Evolutionary conservation across 2,888 invertebrate species (phyloP).

Genomic region (Andrena fulva): DNA sequence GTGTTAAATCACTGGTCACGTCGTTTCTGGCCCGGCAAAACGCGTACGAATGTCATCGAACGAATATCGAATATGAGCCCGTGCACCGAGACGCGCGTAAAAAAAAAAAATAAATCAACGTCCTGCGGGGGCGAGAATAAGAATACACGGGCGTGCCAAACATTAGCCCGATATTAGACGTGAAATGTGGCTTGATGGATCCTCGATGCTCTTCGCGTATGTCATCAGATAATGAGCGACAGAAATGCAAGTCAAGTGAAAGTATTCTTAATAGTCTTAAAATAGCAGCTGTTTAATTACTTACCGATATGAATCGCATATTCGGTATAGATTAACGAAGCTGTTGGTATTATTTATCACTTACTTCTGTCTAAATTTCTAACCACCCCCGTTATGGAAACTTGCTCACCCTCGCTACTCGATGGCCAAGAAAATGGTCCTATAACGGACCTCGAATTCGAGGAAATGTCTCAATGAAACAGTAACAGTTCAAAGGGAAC

Average conservation of each 20-base stretch:
- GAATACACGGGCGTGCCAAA: conserved; percentile 46
- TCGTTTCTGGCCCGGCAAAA: conserved; percentile 46
- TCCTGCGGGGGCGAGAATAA: conserved; percentile 33
- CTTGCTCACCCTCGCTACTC: too few relatives aligned
- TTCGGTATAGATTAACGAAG: too few relatives aligned
- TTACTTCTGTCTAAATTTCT: too few relatives aligned
- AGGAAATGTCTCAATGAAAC: conserved; percentile 39
- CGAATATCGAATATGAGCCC: conserved; percentile 47
- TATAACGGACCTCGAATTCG: not conserved
- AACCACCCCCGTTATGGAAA: too few relatives aligned
- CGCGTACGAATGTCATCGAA: conserved; percentile 37
- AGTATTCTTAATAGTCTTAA: not conserved
- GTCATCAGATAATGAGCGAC: not conserved
- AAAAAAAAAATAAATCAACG: conserved; percentile 59
- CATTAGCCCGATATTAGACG: conserved; percentile 35
- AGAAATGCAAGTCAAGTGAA: not conserved
- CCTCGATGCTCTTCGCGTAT: not conserved
- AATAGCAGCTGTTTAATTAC: not conserved
- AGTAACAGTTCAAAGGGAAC: conserved; percentile 53
- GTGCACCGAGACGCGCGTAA: conserved; percentile 9
- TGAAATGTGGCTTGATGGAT: conserved; percentile 8
- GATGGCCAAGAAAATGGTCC: not conserved
- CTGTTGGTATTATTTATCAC: not conserved
- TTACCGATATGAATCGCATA: not conserved
- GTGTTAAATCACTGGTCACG: conserved; percentile 67